Base-by-base conservation (phyloP, 2,888 invertebrate genomes). In the Amaurobius ferox region DNA sequence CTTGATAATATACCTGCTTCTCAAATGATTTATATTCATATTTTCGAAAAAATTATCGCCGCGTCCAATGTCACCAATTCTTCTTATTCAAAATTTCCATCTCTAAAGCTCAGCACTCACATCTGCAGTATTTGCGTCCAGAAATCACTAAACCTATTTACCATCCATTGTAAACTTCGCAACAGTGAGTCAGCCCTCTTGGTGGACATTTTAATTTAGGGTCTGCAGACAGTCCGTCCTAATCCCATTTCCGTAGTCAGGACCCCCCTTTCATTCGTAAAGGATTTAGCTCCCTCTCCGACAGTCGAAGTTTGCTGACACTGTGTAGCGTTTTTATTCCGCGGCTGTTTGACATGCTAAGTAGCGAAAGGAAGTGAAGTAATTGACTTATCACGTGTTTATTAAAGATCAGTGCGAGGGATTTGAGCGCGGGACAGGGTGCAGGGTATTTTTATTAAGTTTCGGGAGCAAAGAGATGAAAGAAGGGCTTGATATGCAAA, bases 141-240 rank as follows among this genome's bases (percentile, higher is more conserved):
- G 23, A 55, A 23, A 23, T 55, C 55, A 11, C 55, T 55, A 55
- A 55, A 5, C 55, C 55, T 23, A 55, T 55, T 55, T 55, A 16
- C 55, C 23, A 23, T 23, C 55, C 16, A 55, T 55, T 55, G 55
- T 55, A 55, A 55, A 23, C 23, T 55, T n/a, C 16, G 2, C 44
- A 2, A 11, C 44, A 55, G 7, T 79, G 79, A 79, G 40, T 79
- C 79, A 79, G 44, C 48, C 76, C 11, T 5, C n/a, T n/a, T n/a
- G 16, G 30, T 71, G 64, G 71, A 64, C 71, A 71, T 70, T 79
- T 79, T 79, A 79, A 79, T 79, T 79, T 40, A 39, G 64, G 11
- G 16, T 26, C 29, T 35, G 29, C 23, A 28, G 35, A 5, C 35
- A 39, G 28, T 29, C 35, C 39, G 68, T 39, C 28, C 23, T 78